These are phyloP conservation scores for Liopterus haemorrhoidalis DNA, from an alignment of 2,888 invertebrate genomes.

Conservation along the genomic window DNA sequence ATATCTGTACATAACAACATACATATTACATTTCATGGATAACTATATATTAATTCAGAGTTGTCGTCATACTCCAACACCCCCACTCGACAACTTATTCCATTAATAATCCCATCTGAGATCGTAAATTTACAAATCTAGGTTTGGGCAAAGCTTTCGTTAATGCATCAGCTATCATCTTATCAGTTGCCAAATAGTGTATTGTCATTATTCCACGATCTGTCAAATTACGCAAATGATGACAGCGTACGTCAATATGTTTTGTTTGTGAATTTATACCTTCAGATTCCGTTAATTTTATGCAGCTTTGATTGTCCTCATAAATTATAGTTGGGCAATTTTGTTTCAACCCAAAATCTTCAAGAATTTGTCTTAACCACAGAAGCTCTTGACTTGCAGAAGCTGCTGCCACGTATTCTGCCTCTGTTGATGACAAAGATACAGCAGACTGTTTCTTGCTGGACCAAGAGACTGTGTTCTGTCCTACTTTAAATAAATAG, in stretches of 20 bases:
- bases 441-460: constrained; percentile 6
- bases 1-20: too few species aligned
- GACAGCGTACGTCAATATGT: not conserved
- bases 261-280: not conserved
- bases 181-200: not conserved
- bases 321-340: not conserved
- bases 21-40: too few species aligned
- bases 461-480: not conserved
- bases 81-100: too few species aligned
- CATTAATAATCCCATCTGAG: too few species aligned
- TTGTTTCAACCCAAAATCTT: not conserved
- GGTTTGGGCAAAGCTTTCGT: constrained; percentile 6
- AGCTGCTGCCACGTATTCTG: constrained; percentile 8
- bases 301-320: constrained; percentile 7
- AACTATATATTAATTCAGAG: too few species aligned
- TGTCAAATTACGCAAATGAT: not conserved
- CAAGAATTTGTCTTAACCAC: constrained; percentile 1
- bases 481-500: constrained; percentile 1
- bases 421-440: constrained; percentile 10
- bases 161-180: constrained; percentile 4
- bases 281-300: constrained; percentile 1
- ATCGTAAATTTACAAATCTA: too few species aligned
- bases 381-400: constrained; percentile 1
- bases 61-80: too few species aligned
- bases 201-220: not conserved